phyloP scores from a whole-genome alignment of 2,113 vertebrate genomes.

The Grammomys dolichurus region DNA sequence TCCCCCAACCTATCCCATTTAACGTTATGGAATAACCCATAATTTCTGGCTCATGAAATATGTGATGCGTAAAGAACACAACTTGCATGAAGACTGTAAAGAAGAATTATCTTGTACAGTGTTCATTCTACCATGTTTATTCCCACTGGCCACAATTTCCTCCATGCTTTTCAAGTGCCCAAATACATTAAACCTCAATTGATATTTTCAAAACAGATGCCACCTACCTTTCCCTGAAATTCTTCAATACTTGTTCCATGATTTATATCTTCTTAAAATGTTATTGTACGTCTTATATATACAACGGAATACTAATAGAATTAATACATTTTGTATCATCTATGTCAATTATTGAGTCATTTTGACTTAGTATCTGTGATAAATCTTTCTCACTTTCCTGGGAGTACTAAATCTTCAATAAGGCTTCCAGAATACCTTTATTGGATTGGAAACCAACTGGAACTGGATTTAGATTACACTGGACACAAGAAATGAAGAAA shows the following conservation, averaged over 20 bases:
- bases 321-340: neutral
- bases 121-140: neutral
- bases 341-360: neutral
- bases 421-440: neutral
- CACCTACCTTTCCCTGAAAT: neutral
- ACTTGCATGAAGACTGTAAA: neutral
- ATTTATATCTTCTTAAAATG: neutral
- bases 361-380: neutral
- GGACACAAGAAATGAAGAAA: neutral
- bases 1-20: neutral
- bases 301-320: neutral
- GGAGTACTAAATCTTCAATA: neutral
- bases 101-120: fast-evolving
- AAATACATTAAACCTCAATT: neutral
- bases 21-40: neutral
- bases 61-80: neutral
- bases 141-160: neutral
- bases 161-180: neutral
- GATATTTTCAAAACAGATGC: neutral
- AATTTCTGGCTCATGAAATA: neutral
- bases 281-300: neutral
- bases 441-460: neutral
- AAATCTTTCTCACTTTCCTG: neutral
- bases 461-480: neutral
- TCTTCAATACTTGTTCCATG: neutral